Conservation (phyloP, 2,797 vertebrate genomes). For the Enteromius afrohamiltoni region DNA sequence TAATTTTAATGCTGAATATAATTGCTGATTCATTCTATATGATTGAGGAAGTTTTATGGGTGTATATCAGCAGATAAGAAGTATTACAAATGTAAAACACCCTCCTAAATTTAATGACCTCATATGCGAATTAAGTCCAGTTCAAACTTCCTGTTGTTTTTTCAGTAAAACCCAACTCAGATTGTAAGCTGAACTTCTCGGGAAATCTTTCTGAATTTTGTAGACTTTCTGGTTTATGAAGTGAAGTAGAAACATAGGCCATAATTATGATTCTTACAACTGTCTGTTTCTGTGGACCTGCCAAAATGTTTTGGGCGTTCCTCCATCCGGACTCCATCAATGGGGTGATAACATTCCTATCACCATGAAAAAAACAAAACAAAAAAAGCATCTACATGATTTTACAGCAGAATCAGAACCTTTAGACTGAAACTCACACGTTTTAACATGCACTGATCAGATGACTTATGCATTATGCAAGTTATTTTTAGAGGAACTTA, state of each 20-base stretch:
- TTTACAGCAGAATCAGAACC: not conserved
- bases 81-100: not conserved
- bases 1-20: not conserved
- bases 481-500: not conserved
- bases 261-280: conserved; percentile 26
- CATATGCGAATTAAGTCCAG: not conserved
- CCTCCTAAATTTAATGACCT: not conserved
- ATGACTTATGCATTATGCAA: not conserved
- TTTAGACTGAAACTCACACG: not conserved
- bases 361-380: no score
- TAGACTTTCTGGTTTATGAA: conserved; percentile 12
- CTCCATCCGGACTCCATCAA: not conserved
- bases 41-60: not conserved
- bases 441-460: not conserved
- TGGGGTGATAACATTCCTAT: not conserved
- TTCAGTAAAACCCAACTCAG: no score
- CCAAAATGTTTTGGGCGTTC: conserved; percentile 21
- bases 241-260: not conserved
- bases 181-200: not conserved
- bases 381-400: not conserved
- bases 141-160: not conserved
- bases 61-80: not conserved
- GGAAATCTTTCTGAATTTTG: not conserved
- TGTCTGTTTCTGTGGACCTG: conserved; percentile 5
- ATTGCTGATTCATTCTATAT: not conserved